Percentiles rank a stretch among this genome's conserved stretches.
Evolutionary conservation across 1,140 invertebrate species (phyloP).

Genomic region (Octopus sinensis): DNA sequence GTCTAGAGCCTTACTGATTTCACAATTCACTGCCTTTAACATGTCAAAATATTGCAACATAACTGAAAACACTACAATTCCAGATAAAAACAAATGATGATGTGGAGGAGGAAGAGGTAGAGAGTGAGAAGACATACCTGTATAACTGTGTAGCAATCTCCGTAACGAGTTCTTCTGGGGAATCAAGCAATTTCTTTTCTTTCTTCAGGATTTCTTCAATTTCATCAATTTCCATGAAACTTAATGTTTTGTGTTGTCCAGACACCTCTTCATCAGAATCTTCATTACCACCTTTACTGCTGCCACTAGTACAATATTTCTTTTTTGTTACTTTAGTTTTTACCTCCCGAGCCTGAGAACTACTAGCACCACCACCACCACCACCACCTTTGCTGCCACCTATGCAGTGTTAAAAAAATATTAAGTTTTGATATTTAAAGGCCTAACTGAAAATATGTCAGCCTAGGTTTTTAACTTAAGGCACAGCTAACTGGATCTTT

Average conservation of each 20-base stretch:
- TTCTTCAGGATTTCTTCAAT: constrained; percentile 68
- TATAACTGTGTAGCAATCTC: constrained; percentile 55
- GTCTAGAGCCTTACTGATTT: no score
- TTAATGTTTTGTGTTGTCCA: constrained; percentile 58
- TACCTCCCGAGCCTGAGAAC: constrained; percentile 88
- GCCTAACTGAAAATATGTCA: no score
- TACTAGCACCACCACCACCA: constrained; percentile 74
- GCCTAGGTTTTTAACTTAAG: no score
- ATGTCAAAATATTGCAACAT: no score
- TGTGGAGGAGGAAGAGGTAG: no score
- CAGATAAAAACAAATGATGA: no score
- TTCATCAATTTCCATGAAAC: constrained; percentile 70
- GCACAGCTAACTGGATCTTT: no score
- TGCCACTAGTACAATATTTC: constrained; percentile 62
- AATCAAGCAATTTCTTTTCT: constrained; percentile 60
- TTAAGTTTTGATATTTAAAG: neutral
- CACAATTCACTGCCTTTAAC: no score
- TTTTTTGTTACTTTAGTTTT: constrained; percentile 90
- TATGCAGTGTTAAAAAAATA: neutral
- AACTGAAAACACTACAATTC: no score
- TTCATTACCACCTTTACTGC: constrained; percentile 46
- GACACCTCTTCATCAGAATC: constrained; percentile 38
- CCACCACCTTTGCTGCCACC: neutral
- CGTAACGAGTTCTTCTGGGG: constrained; percentile 57
- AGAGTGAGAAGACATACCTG: constrained; percentile 37